Base-by-base conservation (phyloP, 2,888 invertebrate genomes). In the Embidobia sp. region DNA sequence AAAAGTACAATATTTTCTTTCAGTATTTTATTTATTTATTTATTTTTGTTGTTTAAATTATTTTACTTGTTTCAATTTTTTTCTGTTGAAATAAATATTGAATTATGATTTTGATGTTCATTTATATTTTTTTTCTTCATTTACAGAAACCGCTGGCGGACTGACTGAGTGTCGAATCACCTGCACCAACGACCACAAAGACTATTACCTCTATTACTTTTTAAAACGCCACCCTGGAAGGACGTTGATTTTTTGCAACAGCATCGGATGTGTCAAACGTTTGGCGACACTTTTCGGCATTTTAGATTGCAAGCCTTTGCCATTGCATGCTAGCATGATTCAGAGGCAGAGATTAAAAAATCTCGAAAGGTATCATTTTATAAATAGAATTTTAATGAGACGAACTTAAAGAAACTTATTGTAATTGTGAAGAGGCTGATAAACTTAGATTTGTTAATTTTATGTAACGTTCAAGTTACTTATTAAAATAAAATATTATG, bases 321-420 rank as follows among this genome's bases (percentile, higher is more conserved):
- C 96, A 0, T 89, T 98, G 0, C 96, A 97, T 88, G 96, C 96
- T 0, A 94, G 93, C 78, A 98, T 99, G 98, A 95, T 95, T 74
- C 99, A 99, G 88, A 93, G 96, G 74, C 98, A 98, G 85, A 91
- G 99, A 10, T 90, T 99, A 29, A 97, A 96, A 88, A 99, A 98
- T 90, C 91, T 99, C 2, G 99, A 99, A 88, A 93, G 93, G 92
- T 94, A 85, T 44, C 22, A 44, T 11, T 11, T 22, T n/a, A 18
- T 6, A n/a, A 44, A 44, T 44, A 22, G 15, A n/a, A n/a, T n/a
- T n/a, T 31, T 7, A 31, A 31, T 31, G n/a, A 3, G 6, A 22
- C 22, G 3, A 4, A 22, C 22, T 22, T 3, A 22, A 22, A 22
- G 4, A 22, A 22, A 22, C 7, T 11, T 5, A n/a, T 13, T 35